phyloP scores from a whole-genome alignment of 2,113 vertebrate species.

The Prinia subflava region DNA sequence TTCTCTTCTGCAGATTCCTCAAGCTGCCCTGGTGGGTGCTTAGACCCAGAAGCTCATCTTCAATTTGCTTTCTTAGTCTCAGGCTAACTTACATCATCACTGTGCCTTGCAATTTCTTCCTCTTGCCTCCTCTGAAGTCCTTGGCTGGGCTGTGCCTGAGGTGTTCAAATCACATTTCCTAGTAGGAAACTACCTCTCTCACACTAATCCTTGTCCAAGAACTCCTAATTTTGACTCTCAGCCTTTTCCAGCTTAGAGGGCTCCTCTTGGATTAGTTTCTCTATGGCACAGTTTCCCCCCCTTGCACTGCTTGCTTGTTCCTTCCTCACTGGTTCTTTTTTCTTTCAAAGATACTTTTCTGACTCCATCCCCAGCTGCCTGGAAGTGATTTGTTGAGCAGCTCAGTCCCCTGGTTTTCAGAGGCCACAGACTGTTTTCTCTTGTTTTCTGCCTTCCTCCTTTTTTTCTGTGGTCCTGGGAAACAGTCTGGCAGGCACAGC shows the following conservation, averaged over 20 bases:
- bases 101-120: neutral
- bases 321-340: neutral
- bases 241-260: neutral
- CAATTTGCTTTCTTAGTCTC: neutral
- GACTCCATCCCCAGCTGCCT: neutral
- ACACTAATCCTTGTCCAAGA: neutral
- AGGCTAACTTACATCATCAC: neutral
- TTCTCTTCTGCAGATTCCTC: neutral
- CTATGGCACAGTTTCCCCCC: neutral
- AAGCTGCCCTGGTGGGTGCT: neutral
- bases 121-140: neutral
- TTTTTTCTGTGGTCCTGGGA: neutral
- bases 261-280: neutral
- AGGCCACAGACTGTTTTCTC: neutral
- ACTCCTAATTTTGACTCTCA: constrained; percentile 2
- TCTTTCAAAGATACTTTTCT: neutral
- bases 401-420: neutral
- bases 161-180: neutral
- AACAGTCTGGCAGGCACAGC: neutral
- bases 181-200: neutral
- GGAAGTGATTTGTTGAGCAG: neutral
- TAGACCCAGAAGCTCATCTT: neutral
- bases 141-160: neutral
- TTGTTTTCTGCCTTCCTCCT: neutral
- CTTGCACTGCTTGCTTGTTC: neutral